Base-by-base conservation (phyloP, 2,113 vertebrate genomes). In the Dunckerocampus dactyliophorus region DNA sequence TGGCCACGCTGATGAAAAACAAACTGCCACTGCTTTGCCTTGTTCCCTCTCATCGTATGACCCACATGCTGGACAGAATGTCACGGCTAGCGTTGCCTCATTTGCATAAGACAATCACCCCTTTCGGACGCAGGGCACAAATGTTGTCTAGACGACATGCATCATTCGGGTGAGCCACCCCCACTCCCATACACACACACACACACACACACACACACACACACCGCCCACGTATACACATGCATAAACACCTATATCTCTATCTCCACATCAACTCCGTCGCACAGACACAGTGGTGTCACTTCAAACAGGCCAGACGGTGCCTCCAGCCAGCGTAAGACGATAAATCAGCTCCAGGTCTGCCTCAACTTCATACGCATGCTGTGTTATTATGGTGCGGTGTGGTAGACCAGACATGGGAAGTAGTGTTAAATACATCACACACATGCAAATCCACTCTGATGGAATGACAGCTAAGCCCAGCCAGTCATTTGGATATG, bases 71-170 rank as follows among this genome's bases (percentile, higher is more conserved):
- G 83, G 79, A 76, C 76, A 81, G 84, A 70, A 24, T 87, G 88
- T 89, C 89, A 86, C 85, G 66, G 68, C 70, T 55, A 88, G 83
- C 80, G 75, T 85, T 77, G 91, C 74, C 88, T 87, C 77, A 92
- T 94, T 93, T 95, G 92, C 92, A 92, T 93, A 90, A 92, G 92
- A 92, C 90, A 92, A 91, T 94, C 93, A 92, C 87, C 85, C 87
- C 77, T 84, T 82, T 63, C 78, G 89, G 85, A 89, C 88, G 72
- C 77, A 79, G 87, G 88, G 88, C 92, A 92, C 67, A 77, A 90
- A 91, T 94, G 91, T 92, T 92, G 93, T 95, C 93, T 93, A 93
- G 93, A 95, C 92, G 90, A 94, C 92, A 91, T 91, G 90, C 90
- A 91, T 95, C 85, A 60, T 89, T 92, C 89, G 85, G 20, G 72